phyloP scores from a whole-genome alignment of 2,888 invertebrate genomes.

The Nomada fucata region DNA sequence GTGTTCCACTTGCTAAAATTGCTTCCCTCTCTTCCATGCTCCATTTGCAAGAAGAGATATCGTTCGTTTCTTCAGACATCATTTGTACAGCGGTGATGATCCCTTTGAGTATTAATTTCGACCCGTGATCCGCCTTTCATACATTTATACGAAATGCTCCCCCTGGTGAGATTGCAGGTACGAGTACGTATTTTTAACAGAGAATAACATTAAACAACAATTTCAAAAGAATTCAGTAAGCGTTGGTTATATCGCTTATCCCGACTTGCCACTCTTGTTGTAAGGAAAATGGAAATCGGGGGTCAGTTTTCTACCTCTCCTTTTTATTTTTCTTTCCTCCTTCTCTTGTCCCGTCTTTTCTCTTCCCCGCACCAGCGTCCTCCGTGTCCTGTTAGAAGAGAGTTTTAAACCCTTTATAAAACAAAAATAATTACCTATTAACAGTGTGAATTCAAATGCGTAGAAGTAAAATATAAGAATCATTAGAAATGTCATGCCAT shows the following conservation, averaged over 20 bases:
- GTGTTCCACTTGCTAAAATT: conserved; percentile 71
- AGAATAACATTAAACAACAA: not conserved
- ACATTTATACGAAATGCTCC: not conserved
- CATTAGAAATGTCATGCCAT: no score
- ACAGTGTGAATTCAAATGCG: no score
- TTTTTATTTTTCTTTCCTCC: not conserved
- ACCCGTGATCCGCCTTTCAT: not conserved
- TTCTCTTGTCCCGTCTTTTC: not conserved
- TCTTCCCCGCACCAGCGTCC: not conserved
- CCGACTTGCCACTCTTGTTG: not conserved
- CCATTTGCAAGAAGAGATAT: conserved; percentile 72
- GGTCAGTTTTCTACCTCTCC: not conserved
- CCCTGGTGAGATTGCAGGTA: not conserved
- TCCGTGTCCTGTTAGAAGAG: not conserved
- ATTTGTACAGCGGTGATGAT: not conserved
- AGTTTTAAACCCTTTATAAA: not conserved
- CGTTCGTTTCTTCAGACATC: conserved; percentile 74
- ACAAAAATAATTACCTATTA: not conserved
- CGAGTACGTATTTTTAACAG: not conserved
- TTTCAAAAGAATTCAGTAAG: no score
- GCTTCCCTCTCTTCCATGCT: conserved; percentile 78
- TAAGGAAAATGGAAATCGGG: not conserved
- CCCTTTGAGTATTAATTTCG: not conserved
- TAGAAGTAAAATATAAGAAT: no score
- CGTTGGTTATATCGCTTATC: not conserved